Base-by-base conservation (phyloP, 2,113 vertebrate genomes). In the Peromyscus maniculatus region DNA sequence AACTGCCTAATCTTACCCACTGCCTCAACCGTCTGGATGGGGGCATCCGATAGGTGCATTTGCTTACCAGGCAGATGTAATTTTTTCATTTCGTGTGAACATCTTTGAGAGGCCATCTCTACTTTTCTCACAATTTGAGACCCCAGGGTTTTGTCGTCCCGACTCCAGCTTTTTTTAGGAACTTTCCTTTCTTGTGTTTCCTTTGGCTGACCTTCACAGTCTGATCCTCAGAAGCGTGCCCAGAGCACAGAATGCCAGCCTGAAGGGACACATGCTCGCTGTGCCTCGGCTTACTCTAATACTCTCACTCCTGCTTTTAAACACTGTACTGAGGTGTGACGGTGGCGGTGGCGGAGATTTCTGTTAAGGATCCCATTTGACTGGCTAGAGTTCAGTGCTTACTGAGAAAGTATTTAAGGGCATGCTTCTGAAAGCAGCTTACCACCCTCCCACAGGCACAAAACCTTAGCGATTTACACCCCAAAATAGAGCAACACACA, bases 401-500 rank as follows among this genome's bases (percentile, higher is more conserved):
- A 77, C 75, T 12, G 13, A 92, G 83, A 92, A 94, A 94, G 83
- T 26, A 91, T 78, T 67, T 91, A 94, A 86, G 57, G 52, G 28
- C 92, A 94, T 72, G 93, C 46, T 89, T 97, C 64, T 26, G 52
- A 55, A 28, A 72, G 28, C 33, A 92, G 24, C 33, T 96, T 93
- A 66, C 87, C 93, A 94, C 88, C 96, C 96, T 93, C 93, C 92
- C 90, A 92, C 71, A 0, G 90, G n/a, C 87, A 93, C 82, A 7
- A 95, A 92, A 88, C 84, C 93, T 87, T 89, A 83, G 64, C 72
- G 87, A 96, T 96, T 78, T 95, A 57, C 31, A 92, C 95, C 96
- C 95, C 31, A 39, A 97, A 97, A 98, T 93, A 97, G 96, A 95
- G 80, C 39, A 1, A 49, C 93, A 97, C 96, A 93, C 95, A 97